Base-by-base conservation (phyloP, 1,140 invertebrate genomes). In the Leptopilina clavipes region DNA sequence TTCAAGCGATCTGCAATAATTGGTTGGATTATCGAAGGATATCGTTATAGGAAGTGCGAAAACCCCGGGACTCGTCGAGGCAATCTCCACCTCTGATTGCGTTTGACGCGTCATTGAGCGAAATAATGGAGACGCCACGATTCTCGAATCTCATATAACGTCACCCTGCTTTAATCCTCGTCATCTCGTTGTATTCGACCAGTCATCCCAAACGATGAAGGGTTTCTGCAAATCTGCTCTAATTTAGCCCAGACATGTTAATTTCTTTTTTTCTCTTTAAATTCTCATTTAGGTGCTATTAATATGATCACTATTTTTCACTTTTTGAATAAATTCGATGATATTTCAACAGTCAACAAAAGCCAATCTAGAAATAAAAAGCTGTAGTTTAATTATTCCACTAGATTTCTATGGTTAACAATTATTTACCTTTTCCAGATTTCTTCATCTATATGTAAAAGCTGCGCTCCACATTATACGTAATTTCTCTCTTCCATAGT, bases 101-200 rank as follows among this genome's bases (percentile, higher is more conserved):
- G 79, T 87, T 87, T 87, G 84, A 87, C 84, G 84, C 86, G 76
- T 87, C 86, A 86, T 87, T 84, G 85, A 86, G 85, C 80, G 82
- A 85, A 87, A 86, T 87, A 83, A 87, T 87, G 82, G 80, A 86
- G 80, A 82, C 81, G 75, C 76, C 75, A 65, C 77, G 82, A 82
- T 81, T 82, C 80, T 79, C 79, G 78, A 74, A 44, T 75, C 72
- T 78, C 75, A 65, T 65, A 65, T 65, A 65, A 65, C 25, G 59
- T 65, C 59, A 31, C 59, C 59, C 59, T 65, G 22, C 11, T 65
- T 65, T 65, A 25, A 65, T 65, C 19, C 59, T 11, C 22, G 14
- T 31, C 22, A 31, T 10, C 22, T 65, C 59, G 59, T 65, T 65
- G 59, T 65, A 31, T 65, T 65, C 25, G 12, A 65, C 12, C 59